These are phyloP conservation scores for Perodicticus potto DNA, from an alignment of 2,797 vertebrate species.

Conservation along the genomic window DNA sequence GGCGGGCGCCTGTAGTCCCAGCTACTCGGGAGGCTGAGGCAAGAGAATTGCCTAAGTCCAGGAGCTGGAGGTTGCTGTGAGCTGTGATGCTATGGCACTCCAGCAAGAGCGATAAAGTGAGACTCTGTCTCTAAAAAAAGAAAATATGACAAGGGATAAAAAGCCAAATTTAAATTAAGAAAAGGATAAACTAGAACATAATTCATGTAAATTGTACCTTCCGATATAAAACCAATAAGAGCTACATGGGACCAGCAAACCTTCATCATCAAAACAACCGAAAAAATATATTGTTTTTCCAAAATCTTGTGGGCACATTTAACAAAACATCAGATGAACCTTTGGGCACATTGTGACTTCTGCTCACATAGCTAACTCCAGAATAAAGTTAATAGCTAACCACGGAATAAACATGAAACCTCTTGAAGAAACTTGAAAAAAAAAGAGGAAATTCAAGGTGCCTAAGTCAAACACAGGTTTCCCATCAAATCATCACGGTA, in stretches of 20 bases:
- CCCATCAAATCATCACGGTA: background rate
- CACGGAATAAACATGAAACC: background rate
- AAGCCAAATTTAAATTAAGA: background rate
- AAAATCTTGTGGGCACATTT: background rate
- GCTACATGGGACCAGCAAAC: background rate
- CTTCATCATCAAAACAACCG: background rate
- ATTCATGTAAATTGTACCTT: background rate
- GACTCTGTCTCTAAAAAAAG: background rate
- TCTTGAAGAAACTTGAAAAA: background rate
- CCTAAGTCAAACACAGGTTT: background rate
- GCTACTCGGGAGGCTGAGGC: too few relatives aligned
- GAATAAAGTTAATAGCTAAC: background rate
- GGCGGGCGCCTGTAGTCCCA: too few relatives aligned
- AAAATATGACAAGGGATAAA: background rate
- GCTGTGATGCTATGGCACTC: too few relatives aligned
- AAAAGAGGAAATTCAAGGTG: background rate
- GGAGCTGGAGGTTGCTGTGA: too few relatives aligned
- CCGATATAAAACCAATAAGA: conserved; percentile 30
- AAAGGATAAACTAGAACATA: background rate
- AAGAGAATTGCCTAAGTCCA: too few relatives aligned
- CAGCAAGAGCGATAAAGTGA: too few relatives aligned
- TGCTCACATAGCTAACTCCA: background rate
- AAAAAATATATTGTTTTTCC: background rate
- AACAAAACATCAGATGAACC: background rate
- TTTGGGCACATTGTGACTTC: background rate